phyloP scores from a whole-genome alignment of 2,888 invertebrate species.

The Listrodromus nycthemerus region DNA sequence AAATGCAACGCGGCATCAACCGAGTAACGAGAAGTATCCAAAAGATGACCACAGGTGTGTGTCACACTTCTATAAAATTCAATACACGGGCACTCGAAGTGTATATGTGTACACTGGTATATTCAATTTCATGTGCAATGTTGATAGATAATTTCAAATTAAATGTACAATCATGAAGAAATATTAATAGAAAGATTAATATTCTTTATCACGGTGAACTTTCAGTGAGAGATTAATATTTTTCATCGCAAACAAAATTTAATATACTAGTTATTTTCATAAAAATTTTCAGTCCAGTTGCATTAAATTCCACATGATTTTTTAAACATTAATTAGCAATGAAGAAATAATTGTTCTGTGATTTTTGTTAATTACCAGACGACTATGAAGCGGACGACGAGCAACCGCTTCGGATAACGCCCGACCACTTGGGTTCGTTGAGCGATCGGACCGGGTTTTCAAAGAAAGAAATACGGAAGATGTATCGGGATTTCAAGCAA shows the following conservation, averaged over 20 bases:
- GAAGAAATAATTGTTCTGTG: slow-evolving; percentile 39
- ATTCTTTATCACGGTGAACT: slow-evolving; percentile 47
- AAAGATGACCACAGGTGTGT: slow-evolving; percentile 78
- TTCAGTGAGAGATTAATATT: slow-evolving; percentile 45
- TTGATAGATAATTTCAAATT: no score
- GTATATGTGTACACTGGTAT: no score
- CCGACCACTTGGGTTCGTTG: slow-evolving; percentile 74
- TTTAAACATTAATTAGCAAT: neutral
- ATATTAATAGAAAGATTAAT: neutral
- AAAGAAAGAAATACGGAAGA: slow-evolving; percentile 75
- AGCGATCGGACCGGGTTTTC: slow-evolving; percentile 77
- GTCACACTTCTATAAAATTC: neutral
- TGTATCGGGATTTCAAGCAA: slow-evolving; percentile 80
- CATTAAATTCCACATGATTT: no score
- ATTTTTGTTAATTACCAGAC: slow-evolving; percentile 50
- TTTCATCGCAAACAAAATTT: slow-evolving; percentile 38
- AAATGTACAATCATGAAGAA: no score
- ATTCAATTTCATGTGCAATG: no score
- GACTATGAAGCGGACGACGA: slow-evolving; percentile 55
- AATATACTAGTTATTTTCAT: no score
- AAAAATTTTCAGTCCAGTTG: no score
- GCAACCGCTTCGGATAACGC: slow-evolving; percentile 70
- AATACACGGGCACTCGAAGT: neutral
- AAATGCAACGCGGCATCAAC: slow-evolving; percentile 78
- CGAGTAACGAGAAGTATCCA: slow-evolving; percentile 79